Evolutionary conservation across 1,140 invertebrate species (phyloP).

Genomic region (Pseudoatta argentina): DNA sequence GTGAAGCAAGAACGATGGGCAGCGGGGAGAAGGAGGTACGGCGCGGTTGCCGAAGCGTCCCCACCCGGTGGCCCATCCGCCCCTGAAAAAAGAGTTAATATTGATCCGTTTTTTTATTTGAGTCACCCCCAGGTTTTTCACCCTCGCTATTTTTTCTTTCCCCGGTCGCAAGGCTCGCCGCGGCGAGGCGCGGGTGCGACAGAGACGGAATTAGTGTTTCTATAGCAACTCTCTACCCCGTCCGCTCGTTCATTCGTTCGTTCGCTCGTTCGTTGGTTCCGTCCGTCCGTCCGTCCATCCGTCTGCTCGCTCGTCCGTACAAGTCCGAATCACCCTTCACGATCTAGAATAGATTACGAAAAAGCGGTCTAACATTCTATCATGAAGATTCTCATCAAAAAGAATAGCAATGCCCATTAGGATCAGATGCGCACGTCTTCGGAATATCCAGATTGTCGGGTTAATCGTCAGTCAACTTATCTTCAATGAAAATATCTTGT

Average conservation of each 20-base stretch:
- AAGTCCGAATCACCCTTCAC: slow-evolving; percentile 69
- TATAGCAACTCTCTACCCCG: slow-evolving; percentile 85
- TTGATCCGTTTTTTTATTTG: slow-evolving; percentile 86
- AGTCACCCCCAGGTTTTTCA: slow-evolving; percentile 86
- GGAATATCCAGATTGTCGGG: background rate
- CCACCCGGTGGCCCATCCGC: slow-evolving; percentile 82
- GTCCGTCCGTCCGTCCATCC: slow-evolving; percentile 56
- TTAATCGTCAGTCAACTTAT: background rate
- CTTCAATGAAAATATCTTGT: background rate
- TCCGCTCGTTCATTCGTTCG: slow-evolving; percentile 67
- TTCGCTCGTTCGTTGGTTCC: slow-evolving; percentile 63
- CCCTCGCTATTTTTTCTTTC: slow-evolving; percentile 86
- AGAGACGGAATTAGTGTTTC: slow-evolving; percentile 85
- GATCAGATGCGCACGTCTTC: background rate
- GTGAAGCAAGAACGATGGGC: slow-evolving; percentile 43
- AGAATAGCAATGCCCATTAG: background rate
- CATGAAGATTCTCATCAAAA: background rate
- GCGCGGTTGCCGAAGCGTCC: slow-evolving; percentile 75
- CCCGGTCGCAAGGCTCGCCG: slow-evolving; percentile 80
- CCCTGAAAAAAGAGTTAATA: slow-evolving; percentile 87
- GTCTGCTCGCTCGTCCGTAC: slow-evolving; percentile 64
- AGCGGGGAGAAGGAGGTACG: slow-evolving; percentile 53
- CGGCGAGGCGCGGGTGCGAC: slow-evolving; percentile 74
- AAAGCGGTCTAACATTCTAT: slow-evolving; percentile 7
- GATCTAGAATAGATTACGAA: slow-evolving; percentile 47